phyloP scores from a whole-genome alignment of 2,797 vertebrate genomes.

The Pteropus rufus region DNA sequence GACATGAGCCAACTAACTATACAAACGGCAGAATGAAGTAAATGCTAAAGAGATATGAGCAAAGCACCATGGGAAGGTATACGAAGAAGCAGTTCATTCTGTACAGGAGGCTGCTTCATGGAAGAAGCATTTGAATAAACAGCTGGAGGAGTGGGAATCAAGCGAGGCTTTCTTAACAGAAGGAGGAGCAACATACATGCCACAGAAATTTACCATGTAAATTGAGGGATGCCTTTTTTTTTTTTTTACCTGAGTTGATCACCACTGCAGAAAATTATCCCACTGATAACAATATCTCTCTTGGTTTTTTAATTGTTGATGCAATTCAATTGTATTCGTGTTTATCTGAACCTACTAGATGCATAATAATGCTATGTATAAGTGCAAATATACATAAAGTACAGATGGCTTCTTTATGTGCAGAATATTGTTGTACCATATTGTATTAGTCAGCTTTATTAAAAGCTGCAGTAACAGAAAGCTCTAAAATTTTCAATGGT shows the following conservation, averaged over 20 bases:
- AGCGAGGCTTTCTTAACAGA: not conserved
- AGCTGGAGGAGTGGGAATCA: not conserved
- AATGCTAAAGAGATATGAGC: not conserved
- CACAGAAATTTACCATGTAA: not conserved
- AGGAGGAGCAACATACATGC: not conserved
- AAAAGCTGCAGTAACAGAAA: not conserved
- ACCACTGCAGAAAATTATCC: not conserved
- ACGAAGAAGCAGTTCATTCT: not conserved
- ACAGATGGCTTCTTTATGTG: not conserved
- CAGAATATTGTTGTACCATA: not conserved
- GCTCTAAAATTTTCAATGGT: not conserved
- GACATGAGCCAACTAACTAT: not conserved
- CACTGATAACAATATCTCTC: not conserved
- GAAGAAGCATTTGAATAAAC: not conserved
- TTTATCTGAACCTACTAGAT: not conserved
- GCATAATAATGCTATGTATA: not conserved
- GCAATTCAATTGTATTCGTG: not conserved
- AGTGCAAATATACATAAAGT: not conserved
- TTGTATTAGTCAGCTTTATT: not conserved
- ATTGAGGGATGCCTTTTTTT: not conserved
- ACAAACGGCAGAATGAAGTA: not conserved
- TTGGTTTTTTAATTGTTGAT: not conserved
- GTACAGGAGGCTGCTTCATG: not conserved
- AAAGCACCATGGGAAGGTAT: not conserved
- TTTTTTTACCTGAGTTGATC: not conserved